Conservation (phyloP, 1,140 invertebrate species). For the Apocrypta bakeri region DNA sequence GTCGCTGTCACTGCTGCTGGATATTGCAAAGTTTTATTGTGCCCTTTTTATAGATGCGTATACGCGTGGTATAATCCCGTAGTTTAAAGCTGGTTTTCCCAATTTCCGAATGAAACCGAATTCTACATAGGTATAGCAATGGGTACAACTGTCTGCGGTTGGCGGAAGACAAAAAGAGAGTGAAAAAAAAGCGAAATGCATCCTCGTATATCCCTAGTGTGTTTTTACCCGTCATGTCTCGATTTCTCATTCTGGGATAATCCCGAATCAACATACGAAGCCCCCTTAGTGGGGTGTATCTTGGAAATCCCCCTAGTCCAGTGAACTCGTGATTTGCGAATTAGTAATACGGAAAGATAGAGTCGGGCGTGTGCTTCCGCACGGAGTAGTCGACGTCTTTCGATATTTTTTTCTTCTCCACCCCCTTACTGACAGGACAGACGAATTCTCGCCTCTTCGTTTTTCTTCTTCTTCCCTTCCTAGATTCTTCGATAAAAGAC, state of each 20-base stretch:
- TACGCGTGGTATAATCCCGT: neutral
- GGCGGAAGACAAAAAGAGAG: neutral
- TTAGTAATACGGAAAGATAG: slow-evolving; percentile 44
- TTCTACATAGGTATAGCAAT: neutral
- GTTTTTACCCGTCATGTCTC: neutral
- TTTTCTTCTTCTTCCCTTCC: neutral
- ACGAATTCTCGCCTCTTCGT: neutral
- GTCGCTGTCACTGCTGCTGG: neutral
- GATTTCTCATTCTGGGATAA: slow-evolving; percentile 38
- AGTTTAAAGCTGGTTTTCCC: neutral
- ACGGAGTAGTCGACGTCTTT: neutral
- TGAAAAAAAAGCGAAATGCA: neutral
- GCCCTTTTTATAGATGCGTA: neutral
- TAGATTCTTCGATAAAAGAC: neutral
- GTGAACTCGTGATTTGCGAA: slow-evolving; percentile 36
- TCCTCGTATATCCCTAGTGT: neutral
- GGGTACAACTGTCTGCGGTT: neutral
- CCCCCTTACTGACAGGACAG: neutral
- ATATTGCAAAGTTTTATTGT: slow-evolving; percentile 37
- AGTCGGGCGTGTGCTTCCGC: slow-evolving; percentile 7
- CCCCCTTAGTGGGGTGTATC: neutral
- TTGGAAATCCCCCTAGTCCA: neutral
- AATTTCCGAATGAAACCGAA: neutral
- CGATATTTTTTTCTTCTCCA: neutral
- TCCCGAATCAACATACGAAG: slow-evolving; percentile 46